Evolutionary conservation across 2,113 vertebrate genomes (phyloP), one percentile per base, ranked within the genome.

Genomic region (Tragelaphus scriptus): DNA sequence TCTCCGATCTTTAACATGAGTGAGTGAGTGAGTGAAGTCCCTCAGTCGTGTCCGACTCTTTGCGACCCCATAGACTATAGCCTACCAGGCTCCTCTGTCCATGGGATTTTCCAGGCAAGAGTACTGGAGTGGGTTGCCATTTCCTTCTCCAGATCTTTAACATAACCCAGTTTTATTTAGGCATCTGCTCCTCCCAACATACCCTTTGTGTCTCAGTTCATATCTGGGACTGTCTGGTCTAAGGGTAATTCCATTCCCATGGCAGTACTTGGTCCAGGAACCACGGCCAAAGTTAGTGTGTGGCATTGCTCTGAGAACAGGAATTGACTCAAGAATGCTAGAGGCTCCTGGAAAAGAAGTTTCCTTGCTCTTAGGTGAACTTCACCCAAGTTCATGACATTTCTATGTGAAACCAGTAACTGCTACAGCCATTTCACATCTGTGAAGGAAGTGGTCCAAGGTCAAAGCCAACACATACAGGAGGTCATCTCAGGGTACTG

Each of bases 141-240:
- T 44, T 44, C 44, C 44, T 44, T 44, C 44, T 44, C 44, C 44
- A 44, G 84, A 56, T 86, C 93, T 88, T 87, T 91, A 65, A 94
- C 90, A 71, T 58, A 94, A 86, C 94, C 11, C 30, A 61, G 65
- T 93, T 94, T 92, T 88, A 90, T 82, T 79, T 61, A 87, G 77
- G 53, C 49, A 87, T 92, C 80, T 91, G 15, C 16, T 19, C 23
- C 47, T 91, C 36, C 23, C 47, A 75, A 71, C 55, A 49, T 6
- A 44, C 21, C 63, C 61, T 12, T 21, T 63, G 40, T 16, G 30
- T 85, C 85, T 85, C 47, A 84, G 85, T 86, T 21, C 49, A 68
- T 36, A 90, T 53, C 28, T 84, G 91, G 28, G 30, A 88, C 75
- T 68, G 30, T 77, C n/a, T 92, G 7, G 4, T 63, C 21, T 61